These are phyloP conservation scores for Dipodomys merriami DNA, from an alignment of 2,113 vertebrate genomes.

Conservation along the genomic window DNA sequence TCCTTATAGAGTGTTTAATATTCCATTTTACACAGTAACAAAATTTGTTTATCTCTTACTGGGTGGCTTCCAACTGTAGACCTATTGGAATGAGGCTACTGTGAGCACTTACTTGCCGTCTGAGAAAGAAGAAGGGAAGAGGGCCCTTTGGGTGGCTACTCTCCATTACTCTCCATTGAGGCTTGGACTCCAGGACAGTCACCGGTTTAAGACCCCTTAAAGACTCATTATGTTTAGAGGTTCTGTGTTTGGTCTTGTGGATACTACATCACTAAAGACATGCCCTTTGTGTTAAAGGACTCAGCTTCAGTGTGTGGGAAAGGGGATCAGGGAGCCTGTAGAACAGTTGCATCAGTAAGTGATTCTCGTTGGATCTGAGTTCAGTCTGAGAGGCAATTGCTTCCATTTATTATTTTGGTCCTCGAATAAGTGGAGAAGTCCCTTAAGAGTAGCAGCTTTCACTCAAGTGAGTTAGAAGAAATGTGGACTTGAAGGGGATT, in stretches of 20 bases:
- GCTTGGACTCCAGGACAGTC: too few species aligned
- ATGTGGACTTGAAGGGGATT: slow-evolving; percentile 9
- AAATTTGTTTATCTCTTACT: not conserved
- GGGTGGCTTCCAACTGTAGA: not conserved
- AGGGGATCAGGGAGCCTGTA: not conserved
- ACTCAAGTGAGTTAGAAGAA: not conserved
- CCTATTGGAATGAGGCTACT: not conserved
- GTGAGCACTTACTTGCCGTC: not conserved
- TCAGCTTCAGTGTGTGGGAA: not conserved
- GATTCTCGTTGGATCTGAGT: not conserved
- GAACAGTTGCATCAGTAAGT: not conserved
- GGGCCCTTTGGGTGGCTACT: too few species aligned
- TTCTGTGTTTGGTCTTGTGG: not conserved
- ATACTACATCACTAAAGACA: not conserved
- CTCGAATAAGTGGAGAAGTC: not conserved
- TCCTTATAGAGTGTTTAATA: not conserved
- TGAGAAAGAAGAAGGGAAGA: slow-evolving; percentile 1
- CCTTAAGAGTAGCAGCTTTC: not conserved
- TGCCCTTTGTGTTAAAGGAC: not conserved
- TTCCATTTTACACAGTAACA: not conserved
- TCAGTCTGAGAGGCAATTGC: not conserved
- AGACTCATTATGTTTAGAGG: not conserved
- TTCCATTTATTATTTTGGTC: slow-evolving; percentile 30
- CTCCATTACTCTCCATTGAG: not conserved
- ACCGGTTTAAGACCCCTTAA: not conserved